Conservation (phyloP, 2,797 vertebrate genomes). For the Argentina silus region DNA sequence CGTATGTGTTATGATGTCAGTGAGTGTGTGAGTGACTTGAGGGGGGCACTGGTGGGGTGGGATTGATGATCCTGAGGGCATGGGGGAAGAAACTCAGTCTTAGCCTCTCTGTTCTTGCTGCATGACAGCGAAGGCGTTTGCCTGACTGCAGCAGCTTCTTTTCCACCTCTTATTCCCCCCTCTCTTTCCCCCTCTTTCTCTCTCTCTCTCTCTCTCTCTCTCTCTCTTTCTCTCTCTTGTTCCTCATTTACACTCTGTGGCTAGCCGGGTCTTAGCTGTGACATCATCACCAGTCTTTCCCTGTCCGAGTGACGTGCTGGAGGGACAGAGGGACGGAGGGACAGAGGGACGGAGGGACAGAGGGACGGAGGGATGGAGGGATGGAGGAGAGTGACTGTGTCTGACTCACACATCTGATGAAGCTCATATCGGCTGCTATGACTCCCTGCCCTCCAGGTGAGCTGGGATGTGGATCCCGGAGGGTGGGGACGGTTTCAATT, state of each 20-base stretch:
- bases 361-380: too few species aligned
- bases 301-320: too few species aligned
- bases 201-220: background rate
- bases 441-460: slow-evolving; percentile 65
- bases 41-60: too few species aligned
- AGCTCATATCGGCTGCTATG: slow-evolving; percentile 52
- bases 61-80: too few species aligned
- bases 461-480: slow-evolving; percentile 45
- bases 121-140: background rate
- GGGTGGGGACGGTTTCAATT: slow-evolving; percentile 48
- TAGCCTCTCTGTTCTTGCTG: too few species aligned
- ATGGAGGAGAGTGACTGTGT: slow-evolving; percentile 28
- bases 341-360: too few species aligned
- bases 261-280: background rate
- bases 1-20: too few species aligned
- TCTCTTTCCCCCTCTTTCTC: background rate
- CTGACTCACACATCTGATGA: slow-evolving; percentile 55
- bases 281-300: too few species aligned
- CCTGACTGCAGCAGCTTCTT: background rate
- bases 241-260: slow-evolving; percentile 24
- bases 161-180: background rate
- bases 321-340: too few species aligned
- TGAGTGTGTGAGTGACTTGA: too few species aligned
- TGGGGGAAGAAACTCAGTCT: too few species aligned
- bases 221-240: slow-evolving; percentile 2